Base-by-base conservation (phyloP, 2,797 vertebrate species). In the Glossophaga mutica region DNA sequence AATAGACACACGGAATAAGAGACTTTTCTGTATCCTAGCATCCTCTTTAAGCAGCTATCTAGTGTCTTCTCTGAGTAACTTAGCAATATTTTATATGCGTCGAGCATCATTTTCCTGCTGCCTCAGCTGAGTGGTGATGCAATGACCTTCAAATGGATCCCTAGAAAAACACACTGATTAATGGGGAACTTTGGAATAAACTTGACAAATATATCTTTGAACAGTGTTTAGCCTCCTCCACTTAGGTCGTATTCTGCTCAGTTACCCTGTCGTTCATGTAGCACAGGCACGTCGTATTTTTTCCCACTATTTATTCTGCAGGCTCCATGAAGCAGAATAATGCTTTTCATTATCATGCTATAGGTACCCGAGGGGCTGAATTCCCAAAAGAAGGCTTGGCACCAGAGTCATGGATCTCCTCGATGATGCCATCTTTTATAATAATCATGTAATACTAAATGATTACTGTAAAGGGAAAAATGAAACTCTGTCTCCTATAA, bases 281-380 rank as follows among this genome's bases (percentile, higher is more conserved):
- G 67, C 24, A n/a, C 39, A 50, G 39, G 37, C 32, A 84, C 12
- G 39, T 90, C 21, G 11, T 19, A 29, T 90, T 92, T 89, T 71
- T 57, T 57, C 1, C 52, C 34, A 11, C 37, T 92, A 22, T 81
- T 95, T 78, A 55, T 95, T 96, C 71, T 89, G 29, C 39, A 95
- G 77, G 5, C 55, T 71, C 34, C 78, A 89, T 71, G 79, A 82
- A 84, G 42, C 34, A 93, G 76, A 96, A 81, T 70, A 90, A 94
- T 92, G 82, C 9, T 79, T 92, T 91, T 42, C 77, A 89, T 97
- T 87, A 94, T 67, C 11, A 59, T 95, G 94, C 93, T 95, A 29
- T 83, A 94, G 94, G 77, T 32, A 62, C 8, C 18, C n/a, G 8
- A 48, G 3, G 18, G 76, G 42, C 46, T 95, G 55, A 95, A 84